Evolutionary conservation across 2,888 invertebrate species (phyloP), one percentile per base, ranked within the genome.

Genomic region (Mantis religiosa): DNA sequence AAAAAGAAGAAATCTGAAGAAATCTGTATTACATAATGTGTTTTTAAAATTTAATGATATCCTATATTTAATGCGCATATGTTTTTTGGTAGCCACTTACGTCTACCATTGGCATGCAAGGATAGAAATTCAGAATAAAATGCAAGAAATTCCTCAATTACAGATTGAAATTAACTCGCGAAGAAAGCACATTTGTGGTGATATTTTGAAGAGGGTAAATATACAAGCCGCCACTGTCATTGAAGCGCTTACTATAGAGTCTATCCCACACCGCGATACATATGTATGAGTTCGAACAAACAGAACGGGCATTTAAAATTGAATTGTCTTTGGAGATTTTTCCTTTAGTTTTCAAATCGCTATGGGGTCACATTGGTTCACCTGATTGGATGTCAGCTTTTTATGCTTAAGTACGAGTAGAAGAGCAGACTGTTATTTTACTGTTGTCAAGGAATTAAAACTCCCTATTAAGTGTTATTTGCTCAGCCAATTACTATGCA

Each of bases 201-300:
- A 28, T 83, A 15, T 27, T 27, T 28, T 83, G 27, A 83, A 28
- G 14, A 25, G 28, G 4, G 6, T 83, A 12, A 83, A 28, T 6
- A 28, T 4, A n/a, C n/a, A 14, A 15, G 85, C 85, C 85, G 85
- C 85, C 85, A 47, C 85, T 85, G 85, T 2, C 30, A 20, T 1
- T 84, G 25, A 34, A 84, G 84, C 30, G n/a, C 84, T 84, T 84
- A 15, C 54, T 28, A 41, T 41, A 9, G 30, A 41, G 54, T 28
- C 54, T 85, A 54, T 54, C 15, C 27, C n/a, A 85, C 27, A 85
- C 41, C 85, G 54, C 84, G 87, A 87, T 87, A 87, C 87, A 87
- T 87, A 87, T 87, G 87, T 82, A 87, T 87, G 87, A 87, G 86
- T 81, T 81, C 71, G 81, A 86, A 86, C 86, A 86, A 86, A 81